Base-by-base conservation (phyloP, 30 jellyfish, hydroid and myxozoan genomes). In the Mastigias papua region DNA sequence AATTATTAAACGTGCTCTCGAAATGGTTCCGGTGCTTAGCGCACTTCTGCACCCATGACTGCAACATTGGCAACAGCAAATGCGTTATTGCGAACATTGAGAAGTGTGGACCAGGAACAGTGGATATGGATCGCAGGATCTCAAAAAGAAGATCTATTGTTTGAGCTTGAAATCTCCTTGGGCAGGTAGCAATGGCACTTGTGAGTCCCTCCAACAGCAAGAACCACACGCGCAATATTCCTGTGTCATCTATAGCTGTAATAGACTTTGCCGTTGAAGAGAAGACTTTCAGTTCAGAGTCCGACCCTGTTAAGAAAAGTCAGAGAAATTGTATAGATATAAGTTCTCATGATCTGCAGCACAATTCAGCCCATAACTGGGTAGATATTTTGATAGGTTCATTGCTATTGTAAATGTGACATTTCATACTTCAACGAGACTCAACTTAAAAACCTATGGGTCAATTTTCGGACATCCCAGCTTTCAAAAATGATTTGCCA, bases 31-130 rank as follows among this genome's bases (percentile, higher is more conserved):
- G 81, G 65, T 86, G 84, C 33, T 90, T 80, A 28, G 94, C 93
- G 27, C 99, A 91, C 63, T 94, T 81, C 62, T 90, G 93, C 23
- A 95, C 98, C 99, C 99, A 95, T 13, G 98, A 79, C 74, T 91
- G 99, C 51, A 95, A 93, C 97, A 90, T 89, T 37, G 99, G 99
- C 81, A 95, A 69, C 22, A 95, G 88, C 73, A 95, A 73, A 69
- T 95, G 97, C 64, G 99, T 90, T 29, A 95, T 85, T 21, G 97
- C 96, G 62, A 95, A 95, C 96, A 95, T 81, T 19, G 99, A 89
- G 70, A 95, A 95, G 73, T 95, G 99, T 78, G 99, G 99, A 57
- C 99, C 99, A 72, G 99, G 99, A 34, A 95, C 99, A 21, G 99
- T 90, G 63, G 95, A 74, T 15, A 90, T 72, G 69, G 99, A 90